These are phyloP conservation scores for Drosophila birchii DNA, from an alignment of 2,888 invertebrate species.

Conservation along the genomic window DNA sequence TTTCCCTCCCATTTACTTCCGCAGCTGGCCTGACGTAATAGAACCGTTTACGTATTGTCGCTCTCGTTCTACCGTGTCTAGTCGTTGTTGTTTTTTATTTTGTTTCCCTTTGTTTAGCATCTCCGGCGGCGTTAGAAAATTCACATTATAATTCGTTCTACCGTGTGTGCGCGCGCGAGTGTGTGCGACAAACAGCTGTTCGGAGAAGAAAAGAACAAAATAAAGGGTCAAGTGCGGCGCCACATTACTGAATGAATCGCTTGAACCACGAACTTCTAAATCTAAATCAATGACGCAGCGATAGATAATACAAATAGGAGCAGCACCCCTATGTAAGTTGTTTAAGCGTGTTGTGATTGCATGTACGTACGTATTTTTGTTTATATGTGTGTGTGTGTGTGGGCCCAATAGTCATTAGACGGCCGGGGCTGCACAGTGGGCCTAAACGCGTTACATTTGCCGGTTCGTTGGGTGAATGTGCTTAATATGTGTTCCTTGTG, in stretches of 20 bases:
- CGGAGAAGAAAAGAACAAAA: slow-evolving; percentile 10
- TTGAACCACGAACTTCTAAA: slow-evolving; percentile 22
- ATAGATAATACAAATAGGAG: slow-evolving; percentile 24
- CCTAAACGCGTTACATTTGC: slow-evolving; percentile 4
- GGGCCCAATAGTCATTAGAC: slow-evolving; percentile 26
- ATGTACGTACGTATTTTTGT: not conserved
- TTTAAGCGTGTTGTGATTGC: slow-evolving; percentile 10
- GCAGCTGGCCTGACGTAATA: slow-evolving; percentile 21
- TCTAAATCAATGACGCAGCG: slow-evolving; percentile 26
- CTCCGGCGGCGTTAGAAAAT: slow-evolving; percentile 38
- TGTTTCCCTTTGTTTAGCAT: slow-evolving; percentile 26
- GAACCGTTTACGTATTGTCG: not conserved
- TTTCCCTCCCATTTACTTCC: slow-evolving; percentile 2
- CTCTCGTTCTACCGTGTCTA: not conserved
- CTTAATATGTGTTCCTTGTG: slow-evolving; percentile 4
- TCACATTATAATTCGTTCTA: not conserved
- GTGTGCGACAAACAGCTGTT: slow-evolving; percentile 30
- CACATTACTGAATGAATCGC: not conserved
- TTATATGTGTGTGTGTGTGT: not conserved
- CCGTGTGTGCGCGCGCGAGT: not conserved
- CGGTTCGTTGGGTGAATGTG: slow-evolving; percentile 11
- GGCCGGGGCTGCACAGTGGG: slow-evolving; percentile 20
- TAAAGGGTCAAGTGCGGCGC: slow-evolving; percentile 4
- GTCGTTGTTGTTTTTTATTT: slow-evolving; percentile 24
- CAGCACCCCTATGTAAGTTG: not conserved